A percentile compares a stretch with the other conserved stretches of the same genome.
These are phyloP conservation scores for Diachasmimorpha longicaudata DNA, from an alignment of 1,140 invertebrate genomes.

Conservation along the genomic window DNA sequence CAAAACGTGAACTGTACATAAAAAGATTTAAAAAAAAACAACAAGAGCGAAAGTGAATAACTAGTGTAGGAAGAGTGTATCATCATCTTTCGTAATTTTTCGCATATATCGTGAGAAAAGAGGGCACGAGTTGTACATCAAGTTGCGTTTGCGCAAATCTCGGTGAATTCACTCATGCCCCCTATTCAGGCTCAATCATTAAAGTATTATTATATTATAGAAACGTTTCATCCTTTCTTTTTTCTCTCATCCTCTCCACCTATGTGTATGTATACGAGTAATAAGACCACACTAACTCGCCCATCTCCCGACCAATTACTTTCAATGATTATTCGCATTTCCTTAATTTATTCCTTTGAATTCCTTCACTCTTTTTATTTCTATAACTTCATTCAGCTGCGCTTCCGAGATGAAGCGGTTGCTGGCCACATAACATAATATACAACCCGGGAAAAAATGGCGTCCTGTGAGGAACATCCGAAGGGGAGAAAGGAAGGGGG, in stretches of 20 bases:
- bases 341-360: not conserved
- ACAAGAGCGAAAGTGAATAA: conserved; percentile 13
- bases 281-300: not conserved
- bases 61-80: not conserved
- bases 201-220: conserved; percentile 24
- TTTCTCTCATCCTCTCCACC: not conserved
- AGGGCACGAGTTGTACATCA: conserved; percentile 5
- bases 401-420: not conserved
- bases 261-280: not conserved
- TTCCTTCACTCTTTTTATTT: not conserved
- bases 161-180: conserved; percentile 2
- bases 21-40: not conserved
- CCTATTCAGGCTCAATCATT: conserved; percentile 8
- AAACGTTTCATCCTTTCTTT: conserved; percentile 12
- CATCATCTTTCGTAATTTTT: conserved; percentile 23
- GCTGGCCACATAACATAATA: not conserved
- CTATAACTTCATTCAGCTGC: not conserved
- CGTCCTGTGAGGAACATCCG: not conserved
- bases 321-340: not conserved
- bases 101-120: conserved; percentile 23
- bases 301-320: not conserved
- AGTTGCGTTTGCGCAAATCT: conserved; percentile 3
- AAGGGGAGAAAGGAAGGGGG: not conserved
- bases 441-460: not conserved
- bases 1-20: not conserved